Evolutionary conservation across 2,113 vertebrate species (phyloP).

Genomic region (Solea solea): DNA sequence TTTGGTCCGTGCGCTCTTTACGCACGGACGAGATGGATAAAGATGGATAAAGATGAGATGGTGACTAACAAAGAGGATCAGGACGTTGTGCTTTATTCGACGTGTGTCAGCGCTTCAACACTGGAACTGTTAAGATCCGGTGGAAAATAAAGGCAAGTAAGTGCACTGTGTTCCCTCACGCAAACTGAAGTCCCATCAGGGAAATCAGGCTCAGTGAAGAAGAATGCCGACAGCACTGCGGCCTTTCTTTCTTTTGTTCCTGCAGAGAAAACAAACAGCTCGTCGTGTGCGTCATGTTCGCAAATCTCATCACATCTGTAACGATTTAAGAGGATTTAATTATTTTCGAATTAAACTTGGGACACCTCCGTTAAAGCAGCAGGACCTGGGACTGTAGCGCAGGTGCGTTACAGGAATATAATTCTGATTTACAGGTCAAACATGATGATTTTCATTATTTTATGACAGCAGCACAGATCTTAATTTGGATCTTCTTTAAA

Average conservation of each 20-base stretch:
- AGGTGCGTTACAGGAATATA: too few species aligned
- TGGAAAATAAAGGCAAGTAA: slow-evolving; percentile 28
- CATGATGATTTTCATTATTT: too few species aligned
- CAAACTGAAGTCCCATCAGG: slow-evolving; percentile 30
- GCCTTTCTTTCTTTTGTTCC: slow-evolving; percentile 6
- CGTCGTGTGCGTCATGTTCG: background rate
- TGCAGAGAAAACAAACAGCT: slow-evolving; percentile 20
- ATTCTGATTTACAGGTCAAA: too few species aligned
- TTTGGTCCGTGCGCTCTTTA: background rate
- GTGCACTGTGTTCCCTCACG: slow-evolving; percentile 40
- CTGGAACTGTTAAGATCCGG: background rate
- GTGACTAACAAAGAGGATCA: slow-evolving; percentile 15
- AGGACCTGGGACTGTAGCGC: background rate
- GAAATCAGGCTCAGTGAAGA: slow-evolving; percentile 36
- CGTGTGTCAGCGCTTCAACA: background rate
- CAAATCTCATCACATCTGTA: slow-evolving; percentile 36
- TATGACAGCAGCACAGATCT: too few species aligned
- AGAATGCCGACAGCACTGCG: slow-evolving; percentile 3
- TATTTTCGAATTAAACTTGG: slow-evolving; percentile 41
- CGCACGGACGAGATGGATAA: background rate
- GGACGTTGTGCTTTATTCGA: slow-evolving; percentile 32
- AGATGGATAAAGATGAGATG: background rate
- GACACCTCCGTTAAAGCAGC: background rate
- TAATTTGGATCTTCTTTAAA: too few species aligned
- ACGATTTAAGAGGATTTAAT: slow-evolving; percentile 32